phyloP scores from a whole-genome alignment of 2,797 vertebrate species.

The Neoniphon sammara region DNA sequence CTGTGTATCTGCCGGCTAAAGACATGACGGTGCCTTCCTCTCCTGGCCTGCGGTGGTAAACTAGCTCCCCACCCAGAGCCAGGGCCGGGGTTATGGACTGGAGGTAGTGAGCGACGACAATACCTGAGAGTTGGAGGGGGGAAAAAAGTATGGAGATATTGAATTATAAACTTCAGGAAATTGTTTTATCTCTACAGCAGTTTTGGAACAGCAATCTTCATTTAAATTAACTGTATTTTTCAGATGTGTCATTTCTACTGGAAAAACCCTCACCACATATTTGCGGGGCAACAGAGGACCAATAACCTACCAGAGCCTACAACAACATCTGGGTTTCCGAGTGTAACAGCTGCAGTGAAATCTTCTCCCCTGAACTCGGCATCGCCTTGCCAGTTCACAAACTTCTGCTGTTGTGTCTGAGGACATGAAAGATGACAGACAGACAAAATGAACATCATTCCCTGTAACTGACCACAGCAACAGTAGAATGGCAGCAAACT shows the following conservation, averaged over 20 bases:
- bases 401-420: constrained; percentile 93
- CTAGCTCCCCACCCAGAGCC: constrained; percentile 91
- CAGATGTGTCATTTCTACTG: neutral
- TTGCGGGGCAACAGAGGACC: neutral
- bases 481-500: neutral
- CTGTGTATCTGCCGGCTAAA: constrained; percentile 89
- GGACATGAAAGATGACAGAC: neutral
- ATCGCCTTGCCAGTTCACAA: constrained; percentile 93
- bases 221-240: too few relatives aligned
- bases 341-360: constrained; percentile 88
- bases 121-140: constrained; percentile 75
- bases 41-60: constrained; percentile 89
- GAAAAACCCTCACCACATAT: too few relatives aligned
- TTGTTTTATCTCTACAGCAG: too few relatives aligned
- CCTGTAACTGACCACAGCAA: neutral
- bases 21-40: constrained; percentile 90
- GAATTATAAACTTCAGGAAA: too few relatives aligned
- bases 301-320: constrained; percentile 87
- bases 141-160: too few relatives aligned
- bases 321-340: constrained; percentile 91
- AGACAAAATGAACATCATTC: neutral
- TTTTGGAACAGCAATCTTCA: too few relatives aligned
- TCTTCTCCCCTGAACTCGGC: constrained; percentile 88
- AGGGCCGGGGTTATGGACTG: constrained; percentile 89
- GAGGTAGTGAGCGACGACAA: constrained; percentile 89